phyloP scores from a whole-genome alignment of 2,797 vertebrate species.

The Orestias chungarensis region DNA sequence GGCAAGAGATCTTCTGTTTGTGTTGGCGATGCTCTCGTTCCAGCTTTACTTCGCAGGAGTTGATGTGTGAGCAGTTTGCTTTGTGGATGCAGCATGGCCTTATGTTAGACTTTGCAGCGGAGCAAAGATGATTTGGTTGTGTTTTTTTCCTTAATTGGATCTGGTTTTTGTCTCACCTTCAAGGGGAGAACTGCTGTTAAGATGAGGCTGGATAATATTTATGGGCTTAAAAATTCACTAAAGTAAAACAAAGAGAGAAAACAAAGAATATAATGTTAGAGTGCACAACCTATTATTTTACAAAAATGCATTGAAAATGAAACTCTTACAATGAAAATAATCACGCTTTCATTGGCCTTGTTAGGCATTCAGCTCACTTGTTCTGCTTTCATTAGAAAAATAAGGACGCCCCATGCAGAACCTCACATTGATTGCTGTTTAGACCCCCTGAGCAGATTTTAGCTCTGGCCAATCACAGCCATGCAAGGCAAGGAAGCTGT shows the following conservation, averaged over 20 bases:
- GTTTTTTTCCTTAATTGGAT: constrained; percentile 22
- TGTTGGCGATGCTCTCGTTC: too few species aligned
- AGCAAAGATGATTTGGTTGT: constrained; percentile 14
- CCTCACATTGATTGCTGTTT: constrained; percentile 45
- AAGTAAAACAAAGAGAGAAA: neutral
- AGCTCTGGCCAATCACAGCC: constrained; percentile 36
- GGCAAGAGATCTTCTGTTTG: constrained; percentile 90
- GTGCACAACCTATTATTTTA: neutral
- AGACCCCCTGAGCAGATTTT: constrained; percentile 43
- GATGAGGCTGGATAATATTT: neutral
- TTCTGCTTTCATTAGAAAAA: constrained; percentile 23
- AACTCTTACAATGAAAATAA: neutral
- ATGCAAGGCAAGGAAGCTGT: constrained; percentile 63
- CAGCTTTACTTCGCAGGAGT: too few species aligned
- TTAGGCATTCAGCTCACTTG: neutral
- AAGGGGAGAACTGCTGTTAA: neutral
- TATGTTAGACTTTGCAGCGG: constrained; percentile 4
- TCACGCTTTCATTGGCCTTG: neutral
- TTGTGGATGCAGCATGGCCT: constrained; percentile 6
- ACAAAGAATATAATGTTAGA: too few species aligned
- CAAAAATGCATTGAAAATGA: neutral
- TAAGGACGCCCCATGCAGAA: constrained; percentile 25
- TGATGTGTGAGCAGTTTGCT: neutral
- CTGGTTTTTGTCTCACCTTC: neutral
- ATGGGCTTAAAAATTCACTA: neutral